Conservation (phyloP, 2,797 vertebrate genomes). For the Amphiprion clarkii region DNA sequence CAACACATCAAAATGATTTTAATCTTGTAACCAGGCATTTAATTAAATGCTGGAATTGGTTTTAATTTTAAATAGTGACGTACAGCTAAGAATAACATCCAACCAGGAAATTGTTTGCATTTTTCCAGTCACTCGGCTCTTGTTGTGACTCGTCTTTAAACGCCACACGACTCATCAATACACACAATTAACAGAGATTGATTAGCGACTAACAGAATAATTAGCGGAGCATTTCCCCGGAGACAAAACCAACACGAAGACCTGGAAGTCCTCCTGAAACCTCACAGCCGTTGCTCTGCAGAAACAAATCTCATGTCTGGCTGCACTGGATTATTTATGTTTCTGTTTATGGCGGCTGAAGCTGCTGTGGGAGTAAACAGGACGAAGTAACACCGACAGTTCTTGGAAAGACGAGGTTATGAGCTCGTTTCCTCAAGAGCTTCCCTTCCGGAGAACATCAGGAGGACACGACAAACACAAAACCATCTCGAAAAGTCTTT, state of each 20-base stretch:
- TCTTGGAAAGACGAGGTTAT: neutral
- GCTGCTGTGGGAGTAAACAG: slow-evolving; percentile 18
- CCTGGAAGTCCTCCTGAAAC: neutral
- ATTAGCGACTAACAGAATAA: slow-evolving; percentile 22
- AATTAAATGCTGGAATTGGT: no score
- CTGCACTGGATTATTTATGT: slow-evolving; percentile 23
- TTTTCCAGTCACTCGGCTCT: no score
- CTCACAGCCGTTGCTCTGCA: neutral
- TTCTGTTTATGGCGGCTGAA: slow-evolving; percentile 34
- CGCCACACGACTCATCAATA: neutral
- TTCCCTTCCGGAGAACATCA: no score
- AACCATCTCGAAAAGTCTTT: no score
- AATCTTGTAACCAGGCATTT: no score
- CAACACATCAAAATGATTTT: no score
- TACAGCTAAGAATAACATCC: no score
- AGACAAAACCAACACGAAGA: neutral
- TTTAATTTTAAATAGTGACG: no score
- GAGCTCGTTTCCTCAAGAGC: no score
- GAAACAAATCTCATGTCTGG: slow-evolving; percentile 1
- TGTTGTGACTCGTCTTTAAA: no score
- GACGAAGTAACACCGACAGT: slow-evolving; percentile 15
- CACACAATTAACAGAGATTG: neutral
- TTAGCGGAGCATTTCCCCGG: neutral
- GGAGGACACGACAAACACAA: no score
- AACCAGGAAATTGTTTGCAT: no score